Base-by-base conservation (phyloP, 2,113 vertebrate species). In the Bostrychus sinensis region DNA sequence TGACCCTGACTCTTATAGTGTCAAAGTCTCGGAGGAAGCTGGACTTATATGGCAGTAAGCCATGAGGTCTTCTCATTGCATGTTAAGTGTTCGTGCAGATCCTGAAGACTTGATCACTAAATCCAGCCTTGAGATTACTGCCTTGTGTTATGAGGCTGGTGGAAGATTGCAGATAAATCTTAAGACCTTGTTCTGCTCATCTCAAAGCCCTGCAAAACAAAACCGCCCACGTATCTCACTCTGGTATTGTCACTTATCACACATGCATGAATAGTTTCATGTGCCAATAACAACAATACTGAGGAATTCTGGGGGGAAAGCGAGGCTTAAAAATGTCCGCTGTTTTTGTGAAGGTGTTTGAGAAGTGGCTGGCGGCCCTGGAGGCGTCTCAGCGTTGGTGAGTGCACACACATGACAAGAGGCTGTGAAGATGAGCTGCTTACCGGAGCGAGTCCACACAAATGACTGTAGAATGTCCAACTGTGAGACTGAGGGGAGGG, bases 101-200 rank as follows among this genome's bases (percentile, higher is more conserved):
- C 71, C 56, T 41, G 62, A 16, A 0, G 10, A 81, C 76, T 66
- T 22, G 1, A 25, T 26, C 61, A 39, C 62, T 79, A 84, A 88
- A 80, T 85, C 75, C 60, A 65, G 26, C 20, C 61, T 55, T 55
- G 60, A 67, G 78, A 83, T 86, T 80, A 83, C 68, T 50, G 60
- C 39, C 68, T 69, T 85, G 63, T 0, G 25, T 62, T 66, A 76
- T 53, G 72, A 41, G 55, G 23, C 60, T 53, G 54, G 75, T 26
- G 37, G 56, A 83, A 83, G 70, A 88, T 78, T 81, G 80, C 46
- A 73, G 75, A 81, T 78, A 83, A 83, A 85, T 84, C 77, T 76
- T 61, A 63, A 79, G 56, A 11, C 38, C 54, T 75, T 65, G 70
- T 68, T 72, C 66, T 37, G 69, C 53, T 66, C 41, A 10, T 68